phyloP scores from a whole-genome alignment of 2,113 vertebrate genomes.

The Eptesicus fuscus region DNA sequence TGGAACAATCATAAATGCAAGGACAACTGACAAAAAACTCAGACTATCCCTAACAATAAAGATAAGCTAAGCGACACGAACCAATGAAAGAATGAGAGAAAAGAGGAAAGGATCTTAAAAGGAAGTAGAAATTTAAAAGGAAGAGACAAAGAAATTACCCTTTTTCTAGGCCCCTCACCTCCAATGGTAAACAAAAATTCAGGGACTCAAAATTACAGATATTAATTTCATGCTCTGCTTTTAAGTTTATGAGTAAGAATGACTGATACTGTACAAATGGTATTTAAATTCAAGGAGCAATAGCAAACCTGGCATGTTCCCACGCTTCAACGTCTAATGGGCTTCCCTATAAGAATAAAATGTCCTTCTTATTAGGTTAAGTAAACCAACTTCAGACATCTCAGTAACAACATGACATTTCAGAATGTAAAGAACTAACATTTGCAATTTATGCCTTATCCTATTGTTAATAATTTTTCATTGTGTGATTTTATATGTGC shows the following conservation, averaged over 20 bases:
- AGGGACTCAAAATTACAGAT: neutral
- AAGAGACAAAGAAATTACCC: neutral
- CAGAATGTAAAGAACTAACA: neutral
- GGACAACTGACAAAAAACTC: neutral
- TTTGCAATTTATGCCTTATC: neutral
- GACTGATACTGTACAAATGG: neutral
- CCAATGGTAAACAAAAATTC: neutral
- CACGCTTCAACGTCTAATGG: neutral
- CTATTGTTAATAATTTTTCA: neutral
- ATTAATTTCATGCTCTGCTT: neutral
- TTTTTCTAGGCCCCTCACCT: neutral
- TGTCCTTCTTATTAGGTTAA: neutral
- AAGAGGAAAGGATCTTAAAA: neutral
- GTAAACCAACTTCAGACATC: neutral
- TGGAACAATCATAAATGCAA: neutral
- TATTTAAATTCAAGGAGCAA: neutral
- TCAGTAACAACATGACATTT: neutral
- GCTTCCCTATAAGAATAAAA: neutral
- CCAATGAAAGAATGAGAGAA: neutral
- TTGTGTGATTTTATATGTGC: neutral
- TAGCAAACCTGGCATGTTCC: neutral
- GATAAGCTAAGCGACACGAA: neutral
- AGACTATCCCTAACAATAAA: neutral
- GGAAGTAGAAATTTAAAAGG: neutral
- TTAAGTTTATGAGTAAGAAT: neutral